Evolutionary conservation across 1,140 invertebrate genomes (phyloP), one percentile per base, ranked within the genome.

Genomic region (Mesaphorura yosii): DNA sequence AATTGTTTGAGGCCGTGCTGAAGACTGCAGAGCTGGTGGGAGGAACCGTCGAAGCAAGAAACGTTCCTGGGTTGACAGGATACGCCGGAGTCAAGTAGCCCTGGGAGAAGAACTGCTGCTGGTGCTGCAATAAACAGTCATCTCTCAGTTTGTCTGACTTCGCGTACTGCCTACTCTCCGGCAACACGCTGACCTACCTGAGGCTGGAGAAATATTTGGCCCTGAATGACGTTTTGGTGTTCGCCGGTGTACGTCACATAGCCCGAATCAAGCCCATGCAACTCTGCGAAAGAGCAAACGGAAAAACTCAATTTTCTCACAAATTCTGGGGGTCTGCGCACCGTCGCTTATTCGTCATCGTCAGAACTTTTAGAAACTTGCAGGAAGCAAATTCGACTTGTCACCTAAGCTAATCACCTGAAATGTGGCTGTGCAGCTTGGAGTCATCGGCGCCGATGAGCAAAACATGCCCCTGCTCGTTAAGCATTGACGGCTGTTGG

Each of bases 1-100:
- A 62, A 41, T 41, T 15, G 58, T 58, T 41, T 50, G 52, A 50
- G 62, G 57, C 25, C 55, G 61, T 46, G 59, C 58, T 52, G 66
- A 64, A 55, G 48, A 57, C 51, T 58, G 62, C 42, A 42, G 58
- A 34, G 65, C 65, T 37, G 19, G 61, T 26, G 25, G 55, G 17
- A n/a, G 28, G 42, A 34, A 58, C 53, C 29, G 55, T 55, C 41
- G 50, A 20, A 20, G 52, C 26, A n/a, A n/a, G n/a, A n/a, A n/a
- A n/a, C 10, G 52, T 40, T 28, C 48, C 48, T 51, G 55, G 40
- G 46, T 48, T 38, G n/a, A 62, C 44, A 34, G 48, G 48, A 38
- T 49, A 51, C 14, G 53, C 50, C 19, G 58, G 58, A 17, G 53
- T 41, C 12, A 56, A 29, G 23, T 48, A 60, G 6, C 58, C 51